Base-by-base conservation (phyloP, 2,888 invertebrate genomes). In the Rhagophthalmus giganteus region DNA sequence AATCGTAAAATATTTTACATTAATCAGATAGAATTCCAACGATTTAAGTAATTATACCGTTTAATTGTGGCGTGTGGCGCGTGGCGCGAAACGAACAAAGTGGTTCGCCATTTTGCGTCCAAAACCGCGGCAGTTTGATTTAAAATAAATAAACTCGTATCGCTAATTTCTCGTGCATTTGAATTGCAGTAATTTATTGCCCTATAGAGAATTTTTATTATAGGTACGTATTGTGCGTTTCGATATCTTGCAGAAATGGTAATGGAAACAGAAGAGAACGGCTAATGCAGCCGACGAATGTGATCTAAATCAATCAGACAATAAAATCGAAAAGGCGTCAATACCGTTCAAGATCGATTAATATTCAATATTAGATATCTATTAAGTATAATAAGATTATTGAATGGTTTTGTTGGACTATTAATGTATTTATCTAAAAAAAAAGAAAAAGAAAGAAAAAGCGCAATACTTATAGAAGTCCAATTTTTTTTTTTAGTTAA, bases 91-190 rank as follows among this genome's bases (percentile, higher is more conserved):
- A 50, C 45, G 44, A 57, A 57, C 40, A 46, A 46, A 55, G 38
- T 30, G 39, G 30, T 30, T 33, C 41, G 48, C 56, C 54, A 53
- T 57, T 57, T 57, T 54, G 54, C 54, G 28, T 30, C 48, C 25
- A 44, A 51, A 57, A 57, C 54, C 54, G 54, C 57, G 40, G 34
- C 39, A 40, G n/a, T n/a, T n/a, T 54, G 48, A 38, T 48, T 57
- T 54, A 57, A 55, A 58, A 58, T 58, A 58, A 58, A 55, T 39
- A 40, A 37, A 39, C 45, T 39, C 55, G 58, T 58, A 58, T 55
- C 52, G 50, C 55, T 53, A 58, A 58, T 58, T 55, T 51, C 51
- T 39, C 24, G 35, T 24, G 31, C 51, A 40, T 51, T 42, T 47
- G 52, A 52, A 47, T 46, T 45, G 41, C 45, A 30, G 28, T 47